Base-by-base conservation (phyloP, 2,888 invertebrate genomes). In the Eupeodes latifasciatus region DNA sequence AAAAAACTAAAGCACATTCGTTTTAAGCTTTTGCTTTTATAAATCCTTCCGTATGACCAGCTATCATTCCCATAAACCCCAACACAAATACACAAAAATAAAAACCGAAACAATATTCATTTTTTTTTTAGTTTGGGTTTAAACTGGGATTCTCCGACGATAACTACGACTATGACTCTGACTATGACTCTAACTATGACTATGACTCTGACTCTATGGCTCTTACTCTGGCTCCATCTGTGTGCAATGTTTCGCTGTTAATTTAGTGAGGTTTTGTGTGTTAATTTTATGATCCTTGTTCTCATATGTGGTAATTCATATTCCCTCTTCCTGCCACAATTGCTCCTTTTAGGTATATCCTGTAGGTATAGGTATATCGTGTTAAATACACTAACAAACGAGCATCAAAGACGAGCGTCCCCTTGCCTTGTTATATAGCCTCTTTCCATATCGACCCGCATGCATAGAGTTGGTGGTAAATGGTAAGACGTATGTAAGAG, bases 221-320 rank as follows among this genome's bases (percentile, higher is more conserved):
- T 59, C n/a, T 14, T 55, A 71, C 44, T 57, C 5, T 27, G 44
- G 72, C 53, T 72, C 59, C 72, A 72, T 72, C 72, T 72, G 72
- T 72, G 72, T 49, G 53, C 72, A 59, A 53, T 74, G 67, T 69
- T 85, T 71, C 84, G 59, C 72, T 81, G 84, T 88, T 88, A 84
- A 81, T 85, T 81, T 74, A 85, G 74, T 85, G 55, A 77, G 61
- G 84, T 81, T 81, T 88, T 88, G 77, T 85, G 88, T 88, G 84
- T 88, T 88, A 88, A 88, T 88, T 88, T 88, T 88, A 85, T 88
- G 84, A 85, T 85, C 78, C 78, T 76, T 78, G 75, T 85, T 84
- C 81, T 78, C 80, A 84, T 85, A 81, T 81, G 88, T 78, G 84
- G 88, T 88, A 78, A 81, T 85, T 85, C 85, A 85, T 78, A 78